Conservation (phyloP, 2,797 vertebrate genomes). For the Tokudaia muenninki region DNA sequence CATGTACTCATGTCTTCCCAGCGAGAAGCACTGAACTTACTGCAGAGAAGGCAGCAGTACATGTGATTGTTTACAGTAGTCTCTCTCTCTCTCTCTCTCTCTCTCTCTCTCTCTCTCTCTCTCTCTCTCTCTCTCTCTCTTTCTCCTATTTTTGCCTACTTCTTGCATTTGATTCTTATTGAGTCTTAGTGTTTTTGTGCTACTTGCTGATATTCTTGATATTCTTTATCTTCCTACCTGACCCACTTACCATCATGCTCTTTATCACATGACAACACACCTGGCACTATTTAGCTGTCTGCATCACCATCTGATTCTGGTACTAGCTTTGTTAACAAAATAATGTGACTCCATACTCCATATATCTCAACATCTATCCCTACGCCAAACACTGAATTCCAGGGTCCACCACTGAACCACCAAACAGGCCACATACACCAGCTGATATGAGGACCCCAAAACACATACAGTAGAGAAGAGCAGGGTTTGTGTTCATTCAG, state of each 20-base stretch:
- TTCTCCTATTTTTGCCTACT: neutral
- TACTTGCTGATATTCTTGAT: neutral
- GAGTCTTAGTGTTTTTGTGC: neutral
- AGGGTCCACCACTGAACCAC: neutral
- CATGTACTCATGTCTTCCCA: fast-evolving
- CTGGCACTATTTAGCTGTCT: too few relatives aligned
- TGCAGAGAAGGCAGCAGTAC: fast-evolving
- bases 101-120: too few relatives aligned
- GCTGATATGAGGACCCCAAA: too few relatives aligned
- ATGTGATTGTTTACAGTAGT: neutral
- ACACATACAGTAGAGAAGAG: too few relatives aligned
- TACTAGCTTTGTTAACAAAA: neutral
- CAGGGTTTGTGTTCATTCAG: too few relatives aligned
- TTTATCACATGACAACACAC: neutral
- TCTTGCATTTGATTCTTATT: neutral
- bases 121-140: too few relatives aligned
- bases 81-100: too few relatives aligned
- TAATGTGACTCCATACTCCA: fast-evolving
- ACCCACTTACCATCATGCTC: neutral
- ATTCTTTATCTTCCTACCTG: too few relatives aligned
- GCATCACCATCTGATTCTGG: neutral
- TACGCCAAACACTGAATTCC: neutral
- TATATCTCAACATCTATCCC: neutral
- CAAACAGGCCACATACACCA: too few relatives aligned
- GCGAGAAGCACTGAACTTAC: neutral